Percentiles rank a stretch among this genome's conserved stretches.
Evolutionary conservation across 2,113 vertebrate genomes (phyloP).

Genomic region (Oryzias woworae): DNA sequence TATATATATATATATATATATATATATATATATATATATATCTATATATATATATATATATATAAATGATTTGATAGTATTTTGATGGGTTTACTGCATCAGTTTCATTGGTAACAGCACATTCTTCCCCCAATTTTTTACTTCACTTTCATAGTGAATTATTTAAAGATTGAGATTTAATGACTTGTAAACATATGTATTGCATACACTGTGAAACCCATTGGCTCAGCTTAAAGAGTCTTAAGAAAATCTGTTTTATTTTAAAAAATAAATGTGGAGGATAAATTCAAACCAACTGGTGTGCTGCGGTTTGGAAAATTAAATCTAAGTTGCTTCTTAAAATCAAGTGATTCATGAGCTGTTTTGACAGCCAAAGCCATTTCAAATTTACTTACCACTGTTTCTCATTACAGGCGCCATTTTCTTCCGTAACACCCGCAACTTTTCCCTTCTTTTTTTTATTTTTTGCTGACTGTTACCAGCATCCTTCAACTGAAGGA

Average conservation of each 20-base stretch:
- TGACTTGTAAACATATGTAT: conserved; percentile 16
- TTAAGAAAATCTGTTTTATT: conserved; percentile 22
- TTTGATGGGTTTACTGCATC: neutral
- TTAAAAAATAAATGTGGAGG: neutral
- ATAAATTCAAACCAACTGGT: conserved; percentile 17
- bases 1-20: too few relatives aligned
- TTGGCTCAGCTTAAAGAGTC: conserved; percentile 1
- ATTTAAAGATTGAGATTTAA: conserved; percentile 4
- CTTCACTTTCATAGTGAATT: neutral
- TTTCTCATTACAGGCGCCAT: conserved; percentile 12
- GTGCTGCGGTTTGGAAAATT: conserved; percentile 1
- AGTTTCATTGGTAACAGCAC: neutral
- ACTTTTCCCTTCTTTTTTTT: conserved; percentile 24
- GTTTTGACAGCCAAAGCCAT: conserved; percentile 25
- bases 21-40: neutral
- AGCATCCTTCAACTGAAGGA: conserved; percentile 25
- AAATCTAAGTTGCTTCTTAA: conserved; percentile 27
- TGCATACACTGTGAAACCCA: conserved; percentile 6
- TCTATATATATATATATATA: too few relatives aligned
- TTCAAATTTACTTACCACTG: conserved; percentile 30
- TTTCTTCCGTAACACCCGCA: conserved; percentile 25
- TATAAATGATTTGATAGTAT: neutral
- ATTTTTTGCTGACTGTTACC: conserved; percentile 28
- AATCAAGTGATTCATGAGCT: conserved; percentile 13
- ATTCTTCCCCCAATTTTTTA: neutral